Evolutionary conservation across 2,113 vertebrate genomes (phyloP).

Genomic region (Marcusenius ussheri): DNA sequence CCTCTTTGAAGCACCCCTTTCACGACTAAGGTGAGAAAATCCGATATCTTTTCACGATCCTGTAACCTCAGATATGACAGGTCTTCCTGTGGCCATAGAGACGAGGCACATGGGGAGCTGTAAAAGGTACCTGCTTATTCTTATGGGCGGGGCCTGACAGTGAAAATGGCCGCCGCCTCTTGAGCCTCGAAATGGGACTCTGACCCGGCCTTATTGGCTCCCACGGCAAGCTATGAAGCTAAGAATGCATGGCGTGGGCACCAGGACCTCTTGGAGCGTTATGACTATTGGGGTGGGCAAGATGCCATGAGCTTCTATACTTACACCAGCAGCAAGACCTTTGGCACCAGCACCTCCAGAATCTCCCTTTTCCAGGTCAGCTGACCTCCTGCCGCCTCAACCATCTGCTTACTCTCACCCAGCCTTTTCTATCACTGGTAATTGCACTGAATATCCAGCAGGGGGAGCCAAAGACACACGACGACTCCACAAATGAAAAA

Average conservation of each 20-base stretch:
- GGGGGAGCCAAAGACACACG: not conserved
- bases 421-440: not conserved
- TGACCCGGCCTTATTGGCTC: not conserved
- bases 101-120: not conserved
- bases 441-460: not conserved
- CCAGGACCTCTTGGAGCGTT: too few species aligned
- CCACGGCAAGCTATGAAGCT: too few species aligned
- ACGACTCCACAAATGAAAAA: not conserved
- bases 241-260: too few species aligned
- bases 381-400: not conserved
- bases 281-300: too few species aligned
- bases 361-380: conserved; percentile 87
- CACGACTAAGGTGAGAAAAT: not conserved
- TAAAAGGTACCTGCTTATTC: not conserved
- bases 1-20: not conserved
- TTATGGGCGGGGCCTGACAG: not conserved
- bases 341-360: conserved; percentile 69
- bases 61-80: not conserved
- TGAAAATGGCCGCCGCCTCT: not conserved
- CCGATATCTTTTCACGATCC: not conserved
- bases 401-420: not conserved
- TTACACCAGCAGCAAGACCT: conserved; percentile 81
- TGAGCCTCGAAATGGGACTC: not conserved
- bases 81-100: not conserved
- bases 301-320: conserved; percentile 93